Evolutionary conservation across 2,113 vertebrate species (phyloP).

Genomic region (Chionis minor): DNA sequence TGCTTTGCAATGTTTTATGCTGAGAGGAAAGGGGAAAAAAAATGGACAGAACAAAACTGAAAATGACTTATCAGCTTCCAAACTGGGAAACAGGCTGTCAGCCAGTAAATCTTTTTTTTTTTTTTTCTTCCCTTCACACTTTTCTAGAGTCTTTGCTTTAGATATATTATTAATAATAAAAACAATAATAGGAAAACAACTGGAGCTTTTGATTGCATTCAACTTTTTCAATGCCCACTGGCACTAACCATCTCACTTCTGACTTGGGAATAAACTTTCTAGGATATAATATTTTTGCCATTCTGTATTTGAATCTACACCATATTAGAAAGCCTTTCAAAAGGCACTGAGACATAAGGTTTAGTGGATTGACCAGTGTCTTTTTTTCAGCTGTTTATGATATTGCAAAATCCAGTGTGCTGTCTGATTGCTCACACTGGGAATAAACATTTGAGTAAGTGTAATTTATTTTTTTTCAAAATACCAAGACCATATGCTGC

Average conservation of each 20-base stretch:
- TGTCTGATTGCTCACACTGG: not conserved
- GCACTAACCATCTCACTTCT: not conserved
- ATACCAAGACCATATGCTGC: not conserved
- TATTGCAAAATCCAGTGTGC: not conserved
- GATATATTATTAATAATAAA: not conserved
- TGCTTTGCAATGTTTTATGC: not conserved
- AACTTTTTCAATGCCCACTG: not conserved
- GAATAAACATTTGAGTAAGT: not conserved
- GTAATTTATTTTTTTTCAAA: not conserved
- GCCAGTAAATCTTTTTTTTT: not conserved
- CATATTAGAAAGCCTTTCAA: not conserved
- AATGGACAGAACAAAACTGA: not conserved
- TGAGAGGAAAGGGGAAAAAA: not conserved
- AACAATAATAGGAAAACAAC: not conserved
- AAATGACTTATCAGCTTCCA: conserved; percentile 16
- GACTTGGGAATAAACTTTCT: not conserved
- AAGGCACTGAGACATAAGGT: not conserved
- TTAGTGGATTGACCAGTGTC: not conserved
- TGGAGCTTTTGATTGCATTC: not conserved
- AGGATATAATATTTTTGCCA: not conserved
- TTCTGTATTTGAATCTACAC: not conserved
- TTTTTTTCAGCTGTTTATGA: not conserved
- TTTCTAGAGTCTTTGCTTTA: not conserved
- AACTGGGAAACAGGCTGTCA: not conserved
- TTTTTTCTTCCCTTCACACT: not conserved